phyloP scores from a whole-genome alignment of 2,113 vertebrate genomes.

The Toxostoma redivivum region DNA sequence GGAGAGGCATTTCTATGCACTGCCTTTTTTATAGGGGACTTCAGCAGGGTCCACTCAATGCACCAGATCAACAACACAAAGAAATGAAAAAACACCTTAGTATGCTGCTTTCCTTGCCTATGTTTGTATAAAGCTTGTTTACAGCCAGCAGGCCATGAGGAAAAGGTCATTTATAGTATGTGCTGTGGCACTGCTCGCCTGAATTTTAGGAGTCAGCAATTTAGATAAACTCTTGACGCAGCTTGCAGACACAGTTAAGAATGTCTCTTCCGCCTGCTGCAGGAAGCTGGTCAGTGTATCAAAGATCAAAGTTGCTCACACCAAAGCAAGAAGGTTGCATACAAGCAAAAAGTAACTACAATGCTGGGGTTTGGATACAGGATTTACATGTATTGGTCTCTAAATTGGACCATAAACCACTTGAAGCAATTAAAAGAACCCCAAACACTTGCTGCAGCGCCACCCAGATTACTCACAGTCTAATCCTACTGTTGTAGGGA shows the following conservation, averaged over 20 bases:
- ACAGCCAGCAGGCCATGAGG: not conserved
- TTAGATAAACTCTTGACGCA: not conserved
- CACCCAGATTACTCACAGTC: not conserved
- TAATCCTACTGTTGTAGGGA: not conserved
- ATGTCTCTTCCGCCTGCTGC: not conserved
- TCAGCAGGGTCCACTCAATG: not conserved
- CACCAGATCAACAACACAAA: not conserved
- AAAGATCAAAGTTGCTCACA: constrained; percentile 19
- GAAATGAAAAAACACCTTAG: not conserved
- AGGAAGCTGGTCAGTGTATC: constrained; percentile 38
- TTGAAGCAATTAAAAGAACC: not conserved
- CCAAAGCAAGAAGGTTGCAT: not conserved
- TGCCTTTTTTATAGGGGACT: not conserved
- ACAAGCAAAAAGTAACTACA: not conserved
- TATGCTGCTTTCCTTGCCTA: not conserved
- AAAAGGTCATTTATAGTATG: not conserved
- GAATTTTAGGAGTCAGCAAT: constrained; percentile 17
- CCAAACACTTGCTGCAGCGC: not conserved
- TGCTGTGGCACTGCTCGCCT: not conserved
- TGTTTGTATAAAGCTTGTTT: not conserved
- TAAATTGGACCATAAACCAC: not conserved
- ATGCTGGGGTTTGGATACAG: not conserved
- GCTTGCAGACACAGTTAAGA: not conserved
- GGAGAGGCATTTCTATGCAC: not conserved
- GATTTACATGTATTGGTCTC: not conserved